Evolutionary conservation across 2,888 invertebrate species (phyloP), one percentile per base, ranked within the genome.

Genomic region (Eupeodes luniger): DNA sequence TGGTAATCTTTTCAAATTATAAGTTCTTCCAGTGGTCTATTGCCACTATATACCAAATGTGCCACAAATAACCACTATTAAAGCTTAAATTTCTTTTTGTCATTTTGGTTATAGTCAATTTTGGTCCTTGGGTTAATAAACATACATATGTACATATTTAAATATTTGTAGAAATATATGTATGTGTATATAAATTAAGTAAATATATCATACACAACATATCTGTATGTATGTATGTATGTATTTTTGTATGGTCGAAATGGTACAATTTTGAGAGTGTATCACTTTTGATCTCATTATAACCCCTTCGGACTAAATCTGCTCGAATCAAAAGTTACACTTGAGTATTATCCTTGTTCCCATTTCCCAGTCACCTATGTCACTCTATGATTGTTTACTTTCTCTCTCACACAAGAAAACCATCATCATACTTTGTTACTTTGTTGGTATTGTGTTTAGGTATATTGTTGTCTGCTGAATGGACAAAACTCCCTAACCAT

Each of bases 221-320:
- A 40, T 40, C 40, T 27, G 27, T 27, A 5, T 36, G 7, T 36
- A 36, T n/a, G 36, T 40, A 36, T 61, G n/a, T 36, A 53, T 27
- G 16, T 57, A 14, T 5, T 14, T 5, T 11, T 5, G 34, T n/a
- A 16, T 19, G 59, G 57, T 6, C 9, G 12, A 36, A 70, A 57
- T 61, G n/a, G 34, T 6, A 61, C 19, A 51, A 19, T 34, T 55
- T 44, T 40, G 7, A 70, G 14, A 77, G 74, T 59, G 76, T 85
- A 81, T 88, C 69, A 81, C 77, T 81, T 85, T 81, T 78, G 84
- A 77, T 85, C 88, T 88, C 74, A 85, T 88, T 81, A 78, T 85
- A 88, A 88, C 85, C 88, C 78, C 69, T 77, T 79, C 36, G 34
- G 64, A 69, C 85, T 59, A 72, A 88, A 85, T 88, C 78, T 81